phyloP scores from a whole-genome alignment of 2,888 invertebrate species.

The Morpho achilles region DNA sequence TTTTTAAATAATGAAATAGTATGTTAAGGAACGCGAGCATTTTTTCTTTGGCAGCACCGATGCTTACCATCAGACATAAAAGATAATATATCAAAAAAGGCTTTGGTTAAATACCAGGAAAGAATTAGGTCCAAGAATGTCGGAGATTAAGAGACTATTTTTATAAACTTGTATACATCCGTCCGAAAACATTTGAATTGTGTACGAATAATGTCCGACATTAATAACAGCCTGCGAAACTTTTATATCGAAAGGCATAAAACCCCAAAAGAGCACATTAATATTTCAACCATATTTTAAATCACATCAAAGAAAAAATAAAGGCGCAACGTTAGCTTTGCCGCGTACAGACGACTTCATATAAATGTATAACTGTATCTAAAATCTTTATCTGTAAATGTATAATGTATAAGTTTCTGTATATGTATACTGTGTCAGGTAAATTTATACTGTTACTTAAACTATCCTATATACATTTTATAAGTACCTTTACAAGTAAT shows the following conservation, averaged over 20 bases:
- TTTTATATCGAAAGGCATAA: slow-evolving; percentile 29
- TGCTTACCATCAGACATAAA: too few species aligned
- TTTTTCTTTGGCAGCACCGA: too few species aligned
- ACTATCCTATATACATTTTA: too few species aligned
- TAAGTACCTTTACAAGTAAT: too few species aligned
- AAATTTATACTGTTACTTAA: neutral
- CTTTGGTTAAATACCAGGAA: slow-evolving; percentile 5
- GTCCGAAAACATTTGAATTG: slow-evolving; percentile 25
- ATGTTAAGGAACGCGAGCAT: too few species aligned
- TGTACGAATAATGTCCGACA: slow-evolving; percentile 28
- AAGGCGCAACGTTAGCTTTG: slow-evolving; percentile 65
- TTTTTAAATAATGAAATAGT: too few species aligned
- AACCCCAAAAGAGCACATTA: slow-evolving; percentile 23
- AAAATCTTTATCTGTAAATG: too few species aligned
- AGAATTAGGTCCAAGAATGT: neutral
- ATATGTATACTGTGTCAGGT: too few species aligned
- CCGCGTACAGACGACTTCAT: slow-evolving; percentile 33
- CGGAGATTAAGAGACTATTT: slow-evolving; percentile 5
- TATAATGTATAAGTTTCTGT: too few species aligned
- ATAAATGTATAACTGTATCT: neutral
- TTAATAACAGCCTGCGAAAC: slow-evolving; percentile 28
- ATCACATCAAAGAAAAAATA: slow-evolving; percentile 36
- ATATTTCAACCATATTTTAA: slow-evolving; percentile 23
- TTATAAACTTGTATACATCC: neutral
- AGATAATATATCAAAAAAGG: too few species aligned